Conservation (phyloP, 2,113 vertebrate genomes). For the Echinops telfairi region DNA sequence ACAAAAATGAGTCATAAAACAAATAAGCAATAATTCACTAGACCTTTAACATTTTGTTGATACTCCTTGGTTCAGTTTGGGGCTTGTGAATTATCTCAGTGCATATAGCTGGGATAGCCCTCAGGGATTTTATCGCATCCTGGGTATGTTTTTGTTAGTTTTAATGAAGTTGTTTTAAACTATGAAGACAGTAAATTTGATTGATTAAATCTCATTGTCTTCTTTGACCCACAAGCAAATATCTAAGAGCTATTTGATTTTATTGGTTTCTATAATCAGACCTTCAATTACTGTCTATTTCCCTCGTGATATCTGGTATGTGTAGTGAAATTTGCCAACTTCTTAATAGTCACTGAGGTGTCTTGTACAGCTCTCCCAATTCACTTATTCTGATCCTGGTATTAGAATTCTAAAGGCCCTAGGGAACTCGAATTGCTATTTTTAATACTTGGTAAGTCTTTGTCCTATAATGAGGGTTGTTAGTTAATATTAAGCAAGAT, state of each 20-base stretch:
- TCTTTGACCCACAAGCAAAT: neutral
- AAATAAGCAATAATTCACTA: neutral
- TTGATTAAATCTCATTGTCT: neutral
- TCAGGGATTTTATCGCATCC: neutral
- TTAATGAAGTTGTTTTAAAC: neutral
- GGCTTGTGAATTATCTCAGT: neutral
- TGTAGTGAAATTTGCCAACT: slow-evolving; percentile 49
- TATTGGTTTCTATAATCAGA: slow-evolving; percentile 29
- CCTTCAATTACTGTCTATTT: slow-evolving; percentile 38
- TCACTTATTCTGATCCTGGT: slow-evolving; percentile 29
- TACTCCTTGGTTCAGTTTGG: neutral
- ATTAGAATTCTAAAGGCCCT: slow-evolving; percentile 26
- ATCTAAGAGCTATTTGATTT: slow-evolving; percentile 25
- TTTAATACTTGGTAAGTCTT: neutral
- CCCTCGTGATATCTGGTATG: neutral
- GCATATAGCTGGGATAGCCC: neutral
- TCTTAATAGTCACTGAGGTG: slow-evolving; percentile 1
- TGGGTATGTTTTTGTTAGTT: neutral
- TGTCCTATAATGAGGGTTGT: neutral
- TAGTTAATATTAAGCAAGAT: neutral
- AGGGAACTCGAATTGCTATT: neutral
- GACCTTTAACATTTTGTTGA: neutral
- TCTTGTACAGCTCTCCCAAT: neutral
- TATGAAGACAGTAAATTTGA: slow-evolving; percentile 10
- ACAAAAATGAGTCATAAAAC: neutral